Conservation (phyloP, 2,888 invertebrate genomes). For the Acanthacorydalis orientalis region DNA sequence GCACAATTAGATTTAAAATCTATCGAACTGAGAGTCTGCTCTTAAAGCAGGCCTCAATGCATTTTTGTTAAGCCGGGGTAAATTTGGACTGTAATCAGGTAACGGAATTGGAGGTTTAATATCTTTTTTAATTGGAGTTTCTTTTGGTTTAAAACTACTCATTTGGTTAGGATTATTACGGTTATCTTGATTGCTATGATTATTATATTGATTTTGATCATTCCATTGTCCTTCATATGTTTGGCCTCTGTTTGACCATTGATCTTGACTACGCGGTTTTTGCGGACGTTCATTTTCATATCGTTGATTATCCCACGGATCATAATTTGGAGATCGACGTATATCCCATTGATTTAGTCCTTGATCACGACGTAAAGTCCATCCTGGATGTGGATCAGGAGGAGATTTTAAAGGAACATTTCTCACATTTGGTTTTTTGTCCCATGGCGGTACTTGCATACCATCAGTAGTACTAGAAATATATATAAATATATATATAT, state of each 20-base stretch:
- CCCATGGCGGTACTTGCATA: background rate
- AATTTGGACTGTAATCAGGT: conserved; percentile 4
- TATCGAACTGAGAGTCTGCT: background rate
- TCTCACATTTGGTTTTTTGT: background rate
- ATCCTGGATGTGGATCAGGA: conserved; percentile 3
- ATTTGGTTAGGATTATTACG: no score
- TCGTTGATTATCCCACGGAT: background rate
- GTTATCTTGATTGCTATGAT: no score
- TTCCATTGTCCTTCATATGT: no score
- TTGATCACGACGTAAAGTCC: conserved; percentile 3
- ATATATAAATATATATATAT: background rate
- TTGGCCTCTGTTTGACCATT: no score
- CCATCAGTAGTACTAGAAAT: background rate
- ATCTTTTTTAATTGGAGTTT: no score
- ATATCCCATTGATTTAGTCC: background rate
- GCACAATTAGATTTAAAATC: background rate
- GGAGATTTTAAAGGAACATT: background rate
- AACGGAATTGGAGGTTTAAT: background rate
- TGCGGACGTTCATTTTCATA: no score
- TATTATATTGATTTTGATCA: no score
- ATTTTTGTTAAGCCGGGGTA: background rate
- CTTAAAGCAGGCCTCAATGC: conserved; percentile 1
- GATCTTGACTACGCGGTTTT: no score
- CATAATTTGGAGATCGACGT: background rate
- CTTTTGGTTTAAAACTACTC: no score